Base-by-base conservation (phyloP, 1,140 invertebrate genomes). In the Scaptomyza hsui region DNA sequence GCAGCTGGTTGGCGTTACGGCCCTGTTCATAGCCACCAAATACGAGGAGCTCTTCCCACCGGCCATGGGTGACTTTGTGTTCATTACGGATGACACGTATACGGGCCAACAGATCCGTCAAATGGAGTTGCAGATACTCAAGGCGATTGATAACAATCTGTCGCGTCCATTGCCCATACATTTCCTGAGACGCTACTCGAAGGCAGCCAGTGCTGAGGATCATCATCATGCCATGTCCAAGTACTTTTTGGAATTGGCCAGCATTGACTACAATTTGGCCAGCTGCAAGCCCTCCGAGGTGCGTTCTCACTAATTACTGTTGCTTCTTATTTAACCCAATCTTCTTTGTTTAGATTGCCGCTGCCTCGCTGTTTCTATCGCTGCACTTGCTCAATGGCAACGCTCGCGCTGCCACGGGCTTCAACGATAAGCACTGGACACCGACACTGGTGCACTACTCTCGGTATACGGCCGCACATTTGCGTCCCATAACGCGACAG, bases 31-130 rank as follows among this genome's bases (percentile, higher is more conserved):
- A 62, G 97, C 98, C 9, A 95, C 95, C 75, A 99, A 99, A 91
- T 99, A 98, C 88, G 98, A 99, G 92, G 98, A 99, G 93, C 96
- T 98, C 88, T 97, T 96, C 80, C 94, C 96, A 4, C 97, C 98
- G 2, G 96, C 97, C 56, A 94, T 99, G 24, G 92, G 92, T 1
- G 98, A 99, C 91, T 99, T 98, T 93, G 95, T 97, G 5, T 98
- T 96, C 82, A 97, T 99, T 41, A 97, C 97, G 13, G 98, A 98
- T 91, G 95, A 97, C 91, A 95, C 97, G 0, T 99, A 97, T 88
- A 94, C 94, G 0, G 96, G 95, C 76, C 81, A 92, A 6, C 95
- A 99, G 77, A 95, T 99, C 32, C 92, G 96, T 13, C 92, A 94
- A 47, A 99, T 98, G 95, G 98, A 99, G 92, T 92, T 93, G 64